A percentile compares a stretch with the other conserved stretches of the same genome.
These are phyloP conservation scores for Crotalus tigris DNA, from an alignment of 2,113 vertebrate genomes.

Conservation along the genomic window DNA sequence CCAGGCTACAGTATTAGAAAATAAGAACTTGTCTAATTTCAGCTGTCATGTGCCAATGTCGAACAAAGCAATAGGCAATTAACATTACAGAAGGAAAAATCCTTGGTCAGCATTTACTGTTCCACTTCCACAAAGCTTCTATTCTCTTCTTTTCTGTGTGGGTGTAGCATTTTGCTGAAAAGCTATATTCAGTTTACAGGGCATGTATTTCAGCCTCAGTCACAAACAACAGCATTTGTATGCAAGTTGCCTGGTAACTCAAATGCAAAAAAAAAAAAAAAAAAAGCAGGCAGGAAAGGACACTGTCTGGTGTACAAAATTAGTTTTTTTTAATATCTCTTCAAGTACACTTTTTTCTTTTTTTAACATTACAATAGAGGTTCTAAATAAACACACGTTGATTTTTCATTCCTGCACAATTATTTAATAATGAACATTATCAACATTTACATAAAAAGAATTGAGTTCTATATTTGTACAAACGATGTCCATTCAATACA, in stretches of 20 bases:
- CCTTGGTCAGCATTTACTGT: constrained; percentile 65
- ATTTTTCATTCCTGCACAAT: not conserved
- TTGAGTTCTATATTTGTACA: not conserved
- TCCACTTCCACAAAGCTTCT: constrained; percentile 57
- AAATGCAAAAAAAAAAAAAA: constrained; percentile 18
- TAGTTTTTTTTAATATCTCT: not conserved
- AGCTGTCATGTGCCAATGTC: constrained; percentile 49
- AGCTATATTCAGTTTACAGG: constrained; percentile 59
- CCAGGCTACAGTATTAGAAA: constrained; percentile 26
- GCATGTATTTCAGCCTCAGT: constrained; percentile 46
- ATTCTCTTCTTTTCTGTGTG: constrained; percentile 49
- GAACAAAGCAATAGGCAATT: constrained; percentile 52
- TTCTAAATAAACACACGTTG: not conserved
- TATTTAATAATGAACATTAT: not conserved
- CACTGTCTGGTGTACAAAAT: constrained; percentile 31
- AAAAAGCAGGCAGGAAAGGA: constrained; percentile 26
- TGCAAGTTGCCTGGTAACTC: constrained; percentile 43
- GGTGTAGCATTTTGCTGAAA: constrained; percentile 53
- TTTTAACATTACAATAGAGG: not conserved
- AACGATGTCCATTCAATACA: not conserved
- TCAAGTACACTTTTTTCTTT: no score
- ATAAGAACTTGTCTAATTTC: constrained; percentile 46
- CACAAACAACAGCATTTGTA: constrained; percentile 53
- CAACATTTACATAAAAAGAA: not conserved
- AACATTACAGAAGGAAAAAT: constrained; percentile 54